phyloP scores from a whole-genome alignment of 2,888 invertebrate genomes.

The Hypsopygia costalis region DNA sequence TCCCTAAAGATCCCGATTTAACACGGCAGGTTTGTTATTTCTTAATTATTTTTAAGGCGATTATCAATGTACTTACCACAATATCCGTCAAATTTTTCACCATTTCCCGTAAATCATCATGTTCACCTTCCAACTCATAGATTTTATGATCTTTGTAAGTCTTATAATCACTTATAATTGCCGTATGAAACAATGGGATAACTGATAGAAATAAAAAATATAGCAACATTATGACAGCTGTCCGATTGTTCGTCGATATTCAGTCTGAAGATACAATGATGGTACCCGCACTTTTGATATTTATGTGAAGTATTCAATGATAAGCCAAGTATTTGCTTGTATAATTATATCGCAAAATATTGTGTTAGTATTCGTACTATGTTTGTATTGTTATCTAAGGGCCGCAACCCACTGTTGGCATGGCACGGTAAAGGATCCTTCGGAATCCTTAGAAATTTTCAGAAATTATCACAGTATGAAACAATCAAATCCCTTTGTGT shows the following conservation, averaged over 20 bases:
- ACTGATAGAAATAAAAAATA: neutral
- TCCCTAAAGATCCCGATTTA: too few species aligned
- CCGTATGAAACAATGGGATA: neutral
- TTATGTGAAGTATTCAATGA: conserved; percentile 5
- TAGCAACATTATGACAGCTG: neutral
- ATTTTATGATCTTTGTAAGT: conserved; percentile 28
- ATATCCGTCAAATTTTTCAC: conserved; percentile 19
- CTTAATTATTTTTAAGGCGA: too few species aligned
- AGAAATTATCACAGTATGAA: too few species aligned
- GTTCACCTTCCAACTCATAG: conserved; percentile 26
- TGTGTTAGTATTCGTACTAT: neutral
- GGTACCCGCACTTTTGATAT: conserved; percentile 1
- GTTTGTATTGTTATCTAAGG: neutral
- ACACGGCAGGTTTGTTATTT: too few species aligned
- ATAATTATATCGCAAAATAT: neutral
- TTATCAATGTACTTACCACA: conserved; percentile 50
- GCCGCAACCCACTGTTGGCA: too few species aligned
- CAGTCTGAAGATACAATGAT: neutral
- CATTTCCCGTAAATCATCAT: conserved; percentile 16
- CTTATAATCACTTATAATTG: conserved; percentile 15
- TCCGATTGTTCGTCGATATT: neutral
- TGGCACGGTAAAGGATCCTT: too few species aligned
- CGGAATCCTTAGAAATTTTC: too few species aligned
- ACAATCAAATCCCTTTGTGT: too few species aligned
- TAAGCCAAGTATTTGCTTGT: neutral